These are phyloP conservation scores for Chrysomela aeneicollis DNA, from an alignment of 2,888 invertebrate species.

Conservation along the genomic window DNA sequence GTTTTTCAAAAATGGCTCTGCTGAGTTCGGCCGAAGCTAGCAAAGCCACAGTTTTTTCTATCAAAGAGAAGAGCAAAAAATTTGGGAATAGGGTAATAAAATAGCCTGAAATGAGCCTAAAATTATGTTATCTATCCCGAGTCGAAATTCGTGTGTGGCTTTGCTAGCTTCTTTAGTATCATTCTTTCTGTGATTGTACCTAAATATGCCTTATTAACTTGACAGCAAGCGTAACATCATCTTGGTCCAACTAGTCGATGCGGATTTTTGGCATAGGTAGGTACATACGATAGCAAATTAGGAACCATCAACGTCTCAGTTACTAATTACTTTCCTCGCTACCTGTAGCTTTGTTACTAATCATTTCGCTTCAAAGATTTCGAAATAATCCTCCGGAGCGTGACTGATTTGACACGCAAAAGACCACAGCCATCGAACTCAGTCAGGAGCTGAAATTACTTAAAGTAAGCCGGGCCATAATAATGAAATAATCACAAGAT, in stretches of 20 bases:
- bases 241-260: neutral
- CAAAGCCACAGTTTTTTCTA: too few species aligned
- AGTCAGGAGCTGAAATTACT: neutral
- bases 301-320: neutral
- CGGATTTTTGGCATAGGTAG: neutral
- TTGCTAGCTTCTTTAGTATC: too few species aligned
- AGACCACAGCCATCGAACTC: neutral
- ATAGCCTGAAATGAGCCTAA: too few species aligned
- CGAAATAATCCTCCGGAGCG: neutral
- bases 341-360: neutral
- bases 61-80: too few species aligned
- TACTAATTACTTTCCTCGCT: neutral
- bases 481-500: constrained; percentile 48
- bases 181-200: too few species aligned
- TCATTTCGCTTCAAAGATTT: neutral
- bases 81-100: too few species aligned
- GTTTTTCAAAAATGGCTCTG: too few species aligned
- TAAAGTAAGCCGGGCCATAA: neutral
- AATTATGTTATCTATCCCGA: too few species aligned
- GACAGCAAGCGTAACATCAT: too few species aligned
- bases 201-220: too few species aligned
- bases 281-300: neutral
- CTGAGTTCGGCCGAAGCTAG: too few species aligned
- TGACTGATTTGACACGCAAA: neutral
- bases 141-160: too few species aligned